Evolutionary conservation across 37 sponge, comb jelly and placozoan species (phyloP), one percentile per base, ranked within the genome.

Genomic region (Amphimedon queenslandica): DNA sequence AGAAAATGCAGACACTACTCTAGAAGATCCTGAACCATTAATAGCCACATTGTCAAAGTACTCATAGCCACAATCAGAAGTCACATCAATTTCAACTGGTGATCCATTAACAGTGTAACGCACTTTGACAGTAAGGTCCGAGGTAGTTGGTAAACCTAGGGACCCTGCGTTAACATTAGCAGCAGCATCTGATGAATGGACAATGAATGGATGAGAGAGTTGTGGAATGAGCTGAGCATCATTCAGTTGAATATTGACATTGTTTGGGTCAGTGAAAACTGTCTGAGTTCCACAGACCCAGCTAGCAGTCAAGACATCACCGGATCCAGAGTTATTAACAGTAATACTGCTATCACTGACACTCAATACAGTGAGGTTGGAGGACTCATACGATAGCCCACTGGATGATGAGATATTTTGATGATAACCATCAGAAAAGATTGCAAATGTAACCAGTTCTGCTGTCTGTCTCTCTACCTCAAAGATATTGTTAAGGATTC

Each of bases 371-470:
- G 42, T 35, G 0, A 63, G 10, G 40, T 80, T 61, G 0, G 13
- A 27, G 4, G 64, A 36, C 1, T 73, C 53, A 40, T 89, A 89
- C 28, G 3, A 27, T 20, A 88, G 57, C 0, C 63, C 88, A 42
- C 36, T 8, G 23, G 28, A 27, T 0, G n/a, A 30, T 4, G 79
- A 41, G 11, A 89, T 40, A 30, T 29, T 34, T 16, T 55, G 55
- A 34, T 58, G 41, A 0, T 66, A 57, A 33, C 74, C 84, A 76
- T 89, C 90, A 1, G 80, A 76, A 27, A 80, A 77, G 32, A 89
- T 28, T 0, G 55, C 77, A 58, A 53, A 60, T 34, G 81, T 55
- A 4, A 69, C 70, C 24, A 89, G 34, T 37, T 67, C 38, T 4
- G 81, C 76, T 36, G 37, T 60, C 63, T 89, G 77, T 0, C 47